A percentile compares a stretch with the other conserved stretches of the same genome.
phyloP scores from a whole-genome alignment of 2,113 vertebrate genomes.

The Carassius auratus region DNA sequence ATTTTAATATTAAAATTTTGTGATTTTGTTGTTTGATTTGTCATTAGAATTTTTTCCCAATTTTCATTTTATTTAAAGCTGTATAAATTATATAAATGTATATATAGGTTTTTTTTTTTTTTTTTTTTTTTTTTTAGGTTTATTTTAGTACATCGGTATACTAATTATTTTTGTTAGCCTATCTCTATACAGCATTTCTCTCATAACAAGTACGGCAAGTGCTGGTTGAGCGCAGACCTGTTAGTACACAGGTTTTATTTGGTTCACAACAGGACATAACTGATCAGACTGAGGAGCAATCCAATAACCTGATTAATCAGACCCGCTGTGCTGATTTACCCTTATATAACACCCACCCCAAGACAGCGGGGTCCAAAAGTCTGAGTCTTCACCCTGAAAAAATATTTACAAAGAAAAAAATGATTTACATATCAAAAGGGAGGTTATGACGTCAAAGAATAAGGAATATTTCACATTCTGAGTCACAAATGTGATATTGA shows the following conservation, averaged over 20 bases:
- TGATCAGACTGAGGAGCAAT: slow-evolving; percentile 27
- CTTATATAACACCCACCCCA: neutral
- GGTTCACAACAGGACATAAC: neutral
- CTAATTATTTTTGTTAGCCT: neutral
- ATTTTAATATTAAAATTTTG: neutral
- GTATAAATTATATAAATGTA: too few relatives aligned
- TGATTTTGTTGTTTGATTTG: neutral
- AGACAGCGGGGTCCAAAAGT: neutral
- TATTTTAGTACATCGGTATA: neutral
- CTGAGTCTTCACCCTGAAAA: neutral
- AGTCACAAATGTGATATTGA: too few relatives aligned
- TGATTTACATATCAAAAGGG: neutral
- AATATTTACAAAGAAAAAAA: neutral
- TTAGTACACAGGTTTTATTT: neutral
- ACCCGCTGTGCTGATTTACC: slow-evolving; percentile 1
- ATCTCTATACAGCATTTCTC: neutral
- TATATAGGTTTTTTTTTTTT: too few relatives aligned
- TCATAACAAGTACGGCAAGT: neutral
- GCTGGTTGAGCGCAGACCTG: neutral
- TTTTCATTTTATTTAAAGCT: too few relatives aligned
- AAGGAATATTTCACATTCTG: neutral
- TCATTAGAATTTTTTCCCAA: too few relatives aligned
- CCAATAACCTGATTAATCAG: slow-evolving; percentile 42
- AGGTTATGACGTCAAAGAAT: neutral
- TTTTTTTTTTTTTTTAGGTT: too few relatives aligned